A percentile compares a stretch with the other conserved stretches of the same genome.
These are phyloP conservation scores for Bruchidius siliquastri DNA, from an alignment of 2,888 invertebrate species.

Conservation along the genomic window DNA sequence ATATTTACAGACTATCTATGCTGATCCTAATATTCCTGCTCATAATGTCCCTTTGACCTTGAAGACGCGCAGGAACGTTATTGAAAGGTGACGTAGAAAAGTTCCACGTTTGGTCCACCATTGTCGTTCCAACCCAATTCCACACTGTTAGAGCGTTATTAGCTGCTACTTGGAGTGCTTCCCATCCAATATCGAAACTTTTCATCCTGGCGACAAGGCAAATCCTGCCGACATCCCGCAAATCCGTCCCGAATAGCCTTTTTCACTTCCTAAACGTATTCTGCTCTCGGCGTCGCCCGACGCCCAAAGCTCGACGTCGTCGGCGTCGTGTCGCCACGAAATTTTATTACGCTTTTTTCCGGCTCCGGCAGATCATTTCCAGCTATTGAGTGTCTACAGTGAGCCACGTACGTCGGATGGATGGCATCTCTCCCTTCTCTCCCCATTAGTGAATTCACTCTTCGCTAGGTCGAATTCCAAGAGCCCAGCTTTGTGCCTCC, in stretches of 20 bases:
- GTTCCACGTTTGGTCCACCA: too few species aligned
- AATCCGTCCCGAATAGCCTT: not conserved
- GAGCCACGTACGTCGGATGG: not conserved
- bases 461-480: constrained; percentile 22
- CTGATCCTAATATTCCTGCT: too few species aligned
- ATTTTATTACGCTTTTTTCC: not conserved
- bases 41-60: too few species aligned
- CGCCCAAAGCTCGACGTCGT: not conserved
- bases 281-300: not conserved
- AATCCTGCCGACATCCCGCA: not conserved
- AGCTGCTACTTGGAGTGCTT: not conserved
- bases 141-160: not conserved
- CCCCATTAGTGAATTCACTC: constrained; percentile 27
- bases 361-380: constrained; percentile 6
- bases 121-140: not conserved
- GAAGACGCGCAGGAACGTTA: too few species aligned
- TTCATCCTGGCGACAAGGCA: not conserved
- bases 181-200: not conserved
- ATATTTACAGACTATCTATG: too few species aligned
- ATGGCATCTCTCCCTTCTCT: constrained; percentile 14
- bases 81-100: too few species aligned
- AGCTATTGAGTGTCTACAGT: not conserved
- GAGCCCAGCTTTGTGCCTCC: constrained; percentile 36
- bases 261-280: not conserved
- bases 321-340: not conserved